These are phyloP conservation scores for Crotalus viridis DNA, from an alignment of 2,113 vertebrate species.

Conservation along the genomic window DNA sequence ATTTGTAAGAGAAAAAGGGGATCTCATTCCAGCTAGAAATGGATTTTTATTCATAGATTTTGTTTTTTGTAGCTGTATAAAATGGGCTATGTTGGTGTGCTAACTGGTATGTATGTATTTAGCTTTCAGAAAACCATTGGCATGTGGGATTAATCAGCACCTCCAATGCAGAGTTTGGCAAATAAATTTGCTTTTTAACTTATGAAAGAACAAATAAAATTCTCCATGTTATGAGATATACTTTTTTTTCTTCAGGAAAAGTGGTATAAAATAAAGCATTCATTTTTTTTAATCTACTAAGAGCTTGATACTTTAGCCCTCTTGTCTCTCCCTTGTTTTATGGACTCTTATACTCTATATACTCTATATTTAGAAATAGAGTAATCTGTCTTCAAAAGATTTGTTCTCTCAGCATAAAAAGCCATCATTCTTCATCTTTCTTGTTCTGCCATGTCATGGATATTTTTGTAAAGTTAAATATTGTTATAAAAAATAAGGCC, in stretches of 20 bases:
- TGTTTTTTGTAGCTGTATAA: neutral
- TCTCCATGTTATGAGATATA: neutral
- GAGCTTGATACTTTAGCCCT: neutral
- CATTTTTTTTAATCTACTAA: conserved; percentile 4
- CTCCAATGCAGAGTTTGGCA: neutral
- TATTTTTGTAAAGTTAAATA: conserved; percentile 20
- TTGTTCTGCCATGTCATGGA: conserved; percentile 16
- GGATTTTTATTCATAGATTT: neutral
- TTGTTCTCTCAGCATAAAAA: conserved; percentile 10
- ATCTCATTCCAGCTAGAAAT: neutral
- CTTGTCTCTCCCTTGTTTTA: conserved; percentile 1
- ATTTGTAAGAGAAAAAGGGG: neutral
- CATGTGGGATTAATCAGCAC: neutral
- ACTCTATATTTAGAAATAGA: conserved; percentile 17
- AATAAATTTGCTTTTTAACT: neutral
- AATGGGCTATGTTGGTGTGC: neutral
- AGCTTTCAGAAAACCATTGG: neutral
- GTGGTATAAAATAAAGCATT: neutral
- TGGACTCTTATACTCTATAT: neutral
- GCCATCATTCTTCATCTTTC: neutral
- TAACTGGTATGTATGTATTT: neutral
- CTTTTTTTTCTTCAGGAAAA: neutral
- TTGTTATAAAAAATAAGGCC: conserved; percentile 19
- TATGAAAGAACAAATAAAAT: neutral
- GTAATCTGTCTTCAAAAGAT: conserved; percentile 15